A percentile compares a stretch with the other conserved stretches of the same genome.
phyloP scores from a whole-genome alignment of 1,140 invertebrate species.

The Drosophila bipectinata region DNA sequence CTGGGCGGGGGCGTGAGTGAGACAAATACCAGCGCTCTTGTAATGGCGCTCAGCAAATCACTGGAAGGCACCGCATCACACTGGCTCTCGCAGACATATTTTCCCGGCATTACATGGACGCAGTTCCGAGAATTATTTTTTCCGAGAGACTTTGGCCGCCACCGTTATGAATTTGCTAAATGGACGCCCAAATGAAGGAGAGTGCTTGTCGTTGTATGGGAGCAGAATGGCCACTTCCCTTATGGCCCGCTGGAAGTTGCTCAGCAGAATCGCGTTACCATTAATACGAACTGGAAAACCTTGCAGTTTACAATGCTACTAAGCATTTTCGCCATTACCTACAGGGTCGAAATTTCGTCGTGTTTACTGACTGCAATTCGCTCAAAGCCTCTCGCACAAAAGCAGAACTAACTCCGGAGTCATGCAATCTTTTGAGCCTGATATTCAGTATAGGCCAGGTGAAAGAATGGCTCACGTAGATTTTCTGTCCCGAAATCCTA shows the following conservation, averaged over 20 bases:
- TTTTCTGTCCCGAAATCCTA: slow-evolving; percentile 4
- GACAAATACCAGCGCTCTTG: too few relatives aligned
- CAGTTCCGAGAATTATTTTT: neutral
- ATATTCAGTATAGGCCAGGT: too few relatives aligned
- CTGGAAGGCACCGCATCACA: neutral
- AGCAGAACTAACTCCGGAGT: neutral
- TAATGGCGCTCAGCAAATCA: neutral
- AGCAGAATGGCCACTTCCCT: neutral
- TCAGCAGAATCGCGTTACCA: slow-evolving; percentile 3
- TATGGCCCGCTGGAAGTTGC: neutral
- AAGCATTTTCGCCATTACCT: slow-evolving; percentile 1
- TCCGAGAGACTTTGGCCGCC: neutral
- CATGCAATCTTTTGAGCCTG: neutral
- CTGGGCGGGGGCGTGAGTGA: too few relatives aligned
- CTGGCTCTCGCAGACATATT: neutral
- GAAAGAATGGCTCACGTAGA: neutral
- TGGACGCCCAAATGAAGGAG: neutral
- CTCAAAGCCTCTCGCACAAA: neutral
- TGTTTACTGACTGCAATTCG: neutral
- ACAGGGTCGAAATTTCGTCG: neutral
- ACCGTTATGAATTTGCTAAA: neutral
- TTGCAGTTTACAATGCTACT: neutral
- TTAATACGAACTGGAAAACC: neutral
- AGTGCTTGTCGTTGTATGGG: slow-evolving; percentile 1
- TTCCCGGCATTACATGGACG: neutral